phyloP scores from a whole-genome alignment of 2,888 invertebrate species.

The Reticulitermes lucifugus region DNA sequence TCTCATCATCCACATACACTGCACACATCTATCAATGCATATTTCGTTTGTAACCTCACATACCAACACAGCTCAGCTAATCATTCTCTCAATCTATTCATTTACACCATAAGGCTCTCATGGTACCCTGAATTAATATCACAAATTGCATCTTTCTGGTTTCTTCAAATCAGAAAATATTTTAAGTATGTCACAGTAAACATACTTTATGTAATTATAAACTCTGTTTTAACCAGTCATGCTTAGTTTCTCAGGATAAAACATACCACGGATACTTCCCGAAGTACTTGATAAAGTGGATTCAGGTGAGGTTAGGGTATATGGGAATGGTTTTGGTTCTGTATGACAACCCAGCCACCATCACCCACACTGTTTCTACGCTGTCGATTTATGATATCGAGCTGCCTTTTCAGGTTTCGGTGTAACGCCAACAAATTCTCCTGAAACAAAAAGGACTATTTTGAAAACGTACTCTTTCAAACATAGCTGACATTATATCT shows the following conservation, averaged over 20 bases:
- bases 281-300: neutral
- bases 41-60: constrained; percentile 5
- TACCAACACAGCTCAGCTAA: neutral
- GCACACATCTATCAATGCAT: neutral
- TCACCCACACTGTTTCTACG: constrained; percentile 58
- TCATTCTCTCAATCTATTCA: neutral
- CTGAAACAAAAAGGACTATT: constrained; percentile 61
- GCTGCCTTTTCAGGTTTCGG: constrained; percentile 74
- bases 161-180: neutral
- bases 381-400: constrained; percentile 67
- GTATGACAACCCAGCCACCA: constrained; percentile 69
- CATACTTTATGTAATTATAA: neutral
- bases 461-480: no score
- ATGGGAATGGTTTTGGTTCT: constrained; percentile 54
- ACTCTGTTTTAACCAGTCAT: neutral
- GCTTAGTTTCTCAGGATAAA: neutral
- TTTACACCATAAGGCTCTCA: neutral
- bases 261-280: neutral
- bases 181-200: neutral
- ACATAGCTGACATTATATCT: no score
- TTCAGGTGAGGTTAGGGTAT: constrained; percentile 42
- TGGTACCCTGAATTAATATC: constrained; percentile 7
- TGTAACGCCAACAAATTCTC: constrained; percentile 76
- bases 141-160: neutral
- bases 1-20: neutral